Conservation (phyloP, 2,888 invertebrate genomes). For the Chironomus riparius region DNA sequence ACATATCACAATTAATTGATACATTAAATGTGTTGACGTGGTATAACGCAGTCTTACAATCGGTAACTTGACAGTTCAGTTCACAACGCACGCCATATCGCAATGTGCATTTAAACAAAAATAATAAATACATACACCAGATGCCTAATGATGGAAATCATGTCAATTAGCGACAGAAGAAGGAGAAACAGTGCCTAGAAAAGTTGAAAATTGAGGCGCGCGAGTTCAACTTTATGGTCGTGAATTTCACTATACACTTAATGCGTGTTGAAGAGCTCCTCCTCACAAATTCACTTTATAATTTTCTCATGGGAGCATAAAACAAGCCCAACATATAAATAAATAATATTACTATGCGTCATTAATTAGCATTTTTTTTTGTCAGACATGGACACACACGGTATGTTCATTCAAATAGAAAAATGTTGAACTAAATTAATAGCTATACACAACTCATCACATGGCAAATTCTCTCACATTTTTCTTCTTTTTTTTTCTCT, state of each 20-base stretch:
- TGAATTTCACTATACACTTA: background rate
- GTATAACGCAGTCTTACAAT: background rate
- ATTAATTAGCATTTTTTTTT: background rate
- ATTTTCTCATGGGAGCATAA: background rate
- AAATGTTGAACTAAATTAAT: too few relatives aligned
- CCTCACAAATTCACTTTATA: background rate
- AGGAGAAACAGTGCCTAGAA: background rate
- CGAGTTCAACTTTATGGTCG: background rate
- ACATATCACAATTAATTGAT: background rate
- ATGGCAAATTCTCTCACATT: too few relatives aligned
- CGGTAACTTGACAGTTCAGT: background rate
- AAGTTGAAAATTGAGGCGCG: background rate
- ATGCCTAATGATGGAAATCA: conserved; percentile 21
- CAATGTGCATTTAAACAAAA: background rate
- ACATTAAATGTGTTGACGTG: background rate
- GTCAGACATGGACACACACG: background rate
- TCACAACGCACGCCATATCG: background rate
- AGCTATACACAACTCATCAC: too few relatives aligned
- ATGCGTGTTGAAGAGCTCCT: background rate
- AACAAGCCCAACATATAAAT: too few relatives aligned
- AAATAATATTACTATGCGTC: background rate
- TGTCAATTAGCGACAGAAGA: conserved; percentile 12
- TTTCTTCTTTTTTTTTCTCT: background rate
- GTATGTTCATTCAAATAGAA: background rate
- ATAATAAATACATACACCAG: background rate